Conservation (phyloP, 2,888 invertebrate species). For the Hyposoter didymator region DNA sequence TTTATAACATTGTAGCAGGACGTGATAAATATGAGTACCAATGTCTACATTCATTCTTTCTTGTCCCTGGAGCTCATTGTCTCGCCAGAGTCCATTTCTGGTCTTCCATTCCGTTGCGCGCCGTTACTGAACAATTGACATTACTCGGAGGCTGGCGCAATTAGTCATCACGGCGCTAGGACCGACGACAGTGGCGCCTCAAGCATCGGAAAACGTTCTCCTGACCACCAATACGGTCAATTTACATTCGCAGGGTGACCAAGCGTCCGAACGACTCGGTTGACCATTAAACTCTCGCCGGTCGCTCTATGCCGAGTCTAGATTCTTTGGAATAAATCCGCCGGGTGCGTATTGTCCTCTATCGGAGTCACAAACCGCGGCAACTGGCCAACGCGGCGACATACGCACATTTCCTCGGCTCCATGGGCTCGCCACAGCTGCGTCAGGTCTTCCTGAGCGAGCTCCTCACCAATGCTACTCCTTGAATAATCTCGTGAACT, state of each 20-base stretch:
- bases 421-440: constrained; percentile 23
- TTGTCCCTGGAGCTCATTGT: constrained; percentile 46
- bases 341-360: constrained; percentile 33
- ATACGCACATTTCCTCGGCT: constrained; percentile 59
- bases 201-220: constrained; percentile 6
- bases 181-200: constrained; percentile 28
- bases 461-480: constrained; percentile 53
- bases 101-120: not conserved
- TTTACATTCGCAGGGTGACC: constrained; percentile 52
- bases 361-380: not conserved
- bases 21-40: constrained; percentile 19
- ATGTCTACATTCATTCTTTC: constrained; percentile 13
- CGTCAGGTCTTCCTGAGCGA: constrained; percentile 15
- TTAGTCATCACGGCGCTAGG: constrained; percentile 63
- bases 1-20: not conserved
- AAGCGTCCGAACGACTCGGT: constrained; percentile 12
- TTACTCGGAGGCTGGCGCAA: constrained; percentile 39
- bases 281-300: constrained; percentile 48
- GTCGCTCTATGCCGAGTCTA: constrained; percentile 48
- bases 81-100: constrained; percentile 9
- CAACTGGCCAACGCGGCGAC: constrained; percentile 30
- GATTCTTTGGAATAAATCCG: constrained; percentile 23
- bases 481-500: constrained; percentile 70
- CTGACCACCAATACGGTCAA: constrained; percentile 34
- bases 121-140: constrained; percentile 49